Evolutionary conservation across 2,797 vertebrate genomes (phyloP).

Genomic region (Pampus argenteus): DNA sequence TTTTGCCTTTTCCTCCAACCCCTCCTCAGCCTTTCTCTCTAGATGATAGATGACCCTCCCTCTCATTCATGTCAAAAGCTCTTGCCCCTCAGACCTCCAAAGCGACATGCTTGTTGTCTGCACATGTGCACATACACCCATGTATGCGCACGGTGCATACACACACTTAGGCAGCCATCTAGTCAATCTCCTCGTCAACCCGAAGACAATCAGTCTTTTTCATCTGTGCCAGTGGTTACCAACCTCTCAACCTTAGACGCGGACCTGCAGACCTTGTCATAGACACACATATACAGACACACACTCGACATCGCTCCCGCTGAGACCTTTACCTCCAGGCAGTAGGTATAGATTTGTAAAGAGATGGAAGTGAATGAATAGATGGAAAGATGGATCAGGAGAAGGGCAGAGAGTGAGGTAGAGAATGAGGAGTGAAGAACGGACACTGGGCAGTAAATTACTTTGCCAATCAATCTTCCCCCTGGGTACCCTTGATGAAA

Average conservation of each 20-base stretch:
- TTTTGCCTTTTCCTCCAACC: conserved; percentile 52
- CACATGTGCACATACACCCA: conserved; percentile 53
- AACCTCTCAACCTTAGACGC: conserved; percentile 35
- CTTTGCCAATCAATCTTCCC: conserved; percentile 87
- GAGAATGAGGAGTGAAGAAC: conserved; percentile 51
- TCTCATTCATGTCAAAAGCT: conserved; percentile 75
- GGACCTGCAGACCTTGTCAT: conserved; percentile 45
- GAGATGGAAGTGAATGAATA: conserved; percentile 53
- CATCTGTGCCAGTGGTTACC: conserved; percentile 57
- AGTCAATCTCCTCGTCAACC: conserved; percentile 38
- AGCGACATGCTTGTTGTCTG: conserved; percentile 66
- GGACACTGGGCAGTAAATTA: conserved; percentile 84
- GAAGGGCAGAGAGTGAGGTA: conserved; percentile 54
- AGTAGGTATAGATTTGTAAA: conserved; percentile 71
- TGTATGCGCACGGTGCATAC: not conserved
- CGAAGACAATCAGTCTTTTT: conserved; percentile 77
- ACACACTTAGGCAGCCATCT: conserved; percentile 22
- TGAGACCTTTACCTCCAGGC: conserved; percentile 73
- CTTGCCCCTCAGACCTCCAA: conserved; percentile 45
- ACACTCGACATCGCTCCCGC: conserved; percentile 44
- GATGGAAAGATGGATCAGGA: conserved; percentile 56
- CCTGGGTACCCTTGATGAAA: conserved; percentile 78
- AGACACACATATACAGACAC: conserved; percentile 49
- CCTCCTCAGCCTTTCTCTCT: conserved; percentile 47
- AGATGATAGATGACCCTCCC: conserved; percentile 83